Base-by-base conservation (phyloP, 1,140 invertebrate species). In the Halesus radiatus region DNA sequence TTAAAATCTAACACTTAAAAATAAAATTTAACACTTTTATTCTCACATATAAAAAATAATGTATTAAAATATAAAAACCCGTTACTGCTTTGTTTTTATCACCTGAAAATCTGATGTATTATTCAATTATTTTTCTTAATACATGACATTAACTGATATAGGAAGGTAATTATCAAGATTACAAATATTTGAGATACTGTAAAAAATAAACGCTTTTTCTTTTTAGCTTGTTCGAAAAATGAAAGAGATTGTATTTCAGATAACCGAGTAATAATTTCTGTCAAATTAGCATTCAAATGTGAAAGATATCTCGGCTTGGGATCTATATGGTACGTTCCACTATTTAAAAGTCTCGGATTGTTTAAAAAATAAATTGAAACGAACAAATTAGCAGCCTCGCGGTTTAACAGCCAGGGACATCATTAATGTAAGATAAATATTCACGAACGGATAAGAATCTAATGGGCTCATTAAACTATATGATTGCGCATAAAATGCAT, bases 261-360 rank as follows among this genome's bases (percentile, higher is more conserved):
- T 22, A 18, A 8, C 7, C 6, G 20, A 16, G 26, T 16, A 72
- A 72, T 50, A 72, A 72, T 72, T 53, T 53, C 45, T 53, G 50
- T 72, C 68, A 72, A 72, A 72, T 72, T 72, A 72, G 37, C 50
- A 72, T 72, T 10, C 18, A 72, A 72, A 72, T 72, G 13, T 53
- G 45, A 53, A 20, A 53, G 50, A 18, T 53, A 72, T 72, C 68
- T 72, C 10, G 50, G 20, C 26, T 2, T 16, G 18, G 56, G 23
- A 66, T 66, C 62, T 66, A 13, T 66, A 66, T 26, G 18, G 23
- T 66, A 29, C 23, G 62, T 6, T n/a, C 23, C 22, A 29, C 62
- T 29, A 32, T 26, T 32, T 29, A 26, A 50, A 72, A 15, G 23
- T 23, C 68, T 52, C 22, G 7, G 54, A 52, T 54, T 52, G 45